Conservation (phyloP, 1,140 invertebrate genomes). For the Drosophila nebulosa region DNA sequence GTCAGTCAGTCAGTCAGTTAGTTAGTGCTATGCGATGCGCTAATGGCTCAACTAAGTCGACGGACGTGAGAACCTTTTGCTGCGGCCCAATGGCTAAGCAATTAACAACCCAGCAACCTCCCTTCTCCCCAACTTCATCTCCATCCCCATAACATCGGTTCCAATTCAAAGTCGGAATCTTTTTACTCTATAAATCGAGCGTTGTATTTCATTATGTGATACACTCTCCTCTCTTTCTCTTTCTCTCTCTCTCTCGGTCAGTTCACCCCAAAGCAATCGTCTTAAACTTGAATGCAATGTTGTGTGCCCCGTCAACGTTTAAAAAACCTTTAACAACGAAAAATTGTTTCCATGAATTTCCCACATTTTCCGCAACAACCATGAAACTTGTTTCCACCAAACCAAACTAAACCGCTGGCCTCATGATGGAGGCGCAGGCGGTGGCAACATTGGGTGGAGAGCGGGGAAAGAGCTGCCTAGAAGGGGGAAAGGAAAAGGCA, state of each 20-base stretch:
- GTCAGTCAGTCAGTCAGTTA: background rate
- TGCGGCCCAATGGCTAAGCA: conserved; percentile 37
- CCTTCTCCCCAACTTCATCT: background rate
- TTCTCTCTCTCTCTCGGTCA: background rate
- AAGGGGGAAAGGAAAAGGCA: background rate
- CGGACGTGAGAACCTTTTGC: conserved; percentile 64
- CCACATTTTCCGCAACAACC: conserved; percentile 62
- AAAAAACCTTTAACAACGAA: conserved; percentile 48
- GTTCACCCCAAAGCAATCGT: background rate
- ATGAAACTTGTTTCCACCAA: conserved; percentile 61
- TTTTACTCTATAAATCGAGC: conserved; percentile 41
- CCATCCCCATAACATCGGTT: background rate
- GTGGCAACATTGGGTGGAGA: background rate
- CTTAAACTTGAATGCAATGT: background rate
- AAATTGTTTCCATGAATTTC: conserved; percentile 74
- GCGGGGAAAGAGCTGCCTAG: too few relatives aligned
- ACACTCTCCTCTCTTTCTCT: background rate
- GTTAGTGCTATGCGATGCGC: conserved; percentile 25
- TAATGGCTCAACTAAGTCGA: conserved; percentile 38
- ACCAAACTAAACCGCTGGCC: conserved; percentile 22
- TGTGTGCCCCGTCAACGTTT: conserved; percentile 1
- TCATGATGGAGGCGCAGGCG: background rate
- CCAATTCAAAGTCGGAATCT: conserved; percentile 32
- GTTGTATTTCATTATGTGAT: conserved; percentile 39
- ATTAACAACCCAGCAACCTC: conserved; percentile 35